phyloP scores from a whole-genome alignment of 2,797 vertebrate genomes.

The Tamandua tetradactyla region DNA sequence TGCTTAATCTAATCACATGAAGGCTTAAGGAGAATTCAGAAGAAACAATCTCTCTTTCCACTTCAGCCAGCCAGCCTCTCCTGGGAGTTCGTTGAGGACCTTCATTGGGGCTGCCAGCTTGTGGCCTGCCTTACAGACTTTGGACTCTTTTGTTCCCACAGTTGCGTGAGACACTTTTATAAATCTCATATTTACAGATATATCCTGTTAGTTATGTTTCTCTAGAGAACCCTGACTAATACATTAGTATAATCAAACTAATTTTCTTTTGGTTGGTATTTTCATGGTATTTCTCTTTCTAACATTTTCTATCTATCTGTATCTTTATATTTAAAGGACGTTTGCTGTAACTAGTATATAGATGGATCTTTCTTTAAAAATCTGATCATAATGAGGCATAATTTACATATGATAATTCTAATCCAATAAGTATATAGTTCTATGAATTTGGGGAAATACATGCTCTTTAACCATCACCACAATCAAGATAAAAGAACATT shows the following conservation, averaged over 20 bases:
- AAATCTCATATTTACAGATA: too few species aligned
- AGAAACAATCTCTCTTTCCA: too few species aligned
- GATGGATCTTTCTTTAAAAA: not conserved
- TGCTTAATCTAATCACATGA: too few species aligned
- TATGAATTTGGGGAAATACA: not conserved
- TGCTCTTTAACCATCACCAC: not conserved
- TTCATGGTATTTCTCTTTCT: not conserved
- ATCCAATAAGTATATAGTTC: not conserved
- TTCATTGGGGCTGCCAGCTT: too few species aligned
- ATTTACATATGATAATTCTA: not conserved
- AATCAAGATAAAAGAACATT: not conserved
- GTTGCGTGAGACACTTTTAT: too few species aligned
- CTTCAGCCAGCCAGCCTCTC: too few species aligned
- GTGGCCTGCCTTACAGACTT: too few species aligned
- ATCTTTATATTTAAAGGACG: not conserved
- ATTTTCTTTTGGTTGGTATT: not conserved
- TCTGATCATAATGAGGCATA: not conserved
- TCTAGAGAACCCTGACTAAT: too few species aligned
- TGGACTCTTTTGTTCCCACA: too few species aligned
- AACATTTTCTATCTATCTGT: not conserved
- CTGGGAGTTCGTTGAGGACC: too few species aligned
- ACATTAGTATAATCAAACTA: not conserved
- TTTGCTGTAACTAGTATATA: not conserved
- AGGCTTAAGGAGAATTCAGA: too few species aligned
- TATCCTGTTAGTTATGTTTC: too few species aligned